Evolutionary conservation across 2,888 invertebrate species (phyloP), one percentile per base, ranked within the genome.

Genomic region (Abrostola tripartita): DNA sequence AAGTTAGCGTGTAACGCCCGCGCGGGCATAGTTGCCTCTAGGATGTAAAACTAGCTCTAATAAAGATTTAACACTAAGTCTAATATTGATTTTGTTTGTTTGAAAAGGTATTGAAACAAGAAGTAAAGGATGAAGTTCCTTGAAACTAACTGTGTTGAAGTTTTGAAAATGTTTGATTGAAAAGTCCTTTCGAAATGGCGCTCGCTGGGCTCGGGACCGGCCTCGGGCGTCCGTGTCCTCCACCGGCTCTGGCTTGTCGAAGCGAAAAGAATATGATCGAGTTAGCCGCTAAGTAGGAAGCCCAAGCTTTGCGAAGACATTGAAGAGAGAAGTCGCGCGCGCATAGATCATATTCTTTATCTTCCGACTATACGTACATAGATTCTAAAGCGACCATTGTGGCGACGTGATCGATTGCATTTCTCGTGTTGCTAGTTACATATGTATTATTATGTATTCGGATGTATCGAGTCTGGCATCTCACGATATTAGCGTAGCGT

Each of bases 101-200:
- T 96, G 96, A 96, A 95, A 97, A 97, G 97, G 97, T 96, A 96
- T 96, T 96, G 96, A 96, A 96, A 96, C 96, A 96, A 96, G 97
- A 96, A 96, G 96, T 96, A 96, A 96, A 96, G 97, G 97, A 96
- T 97, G 96, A 97, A 96, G 95, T 95, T 94, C 94, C 93, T 94
- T 94, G 94, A 94, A 93, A 92, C 88, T 93, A 92, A 90, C 92
- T 94, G 90, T 93, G 90, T 94, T 93, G 93, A 94, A 95, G 94
- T 94, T 91, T 93, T 92, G 93, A 93, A 94, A 93, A 93, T 92
- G 87, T 94, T 93, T 92, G 88, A 89, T 92, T 90, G 92, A 93
- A 93, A 92, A 88, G 88, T 86, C 86, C 81, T 91, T 90, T 91
- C 87, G 88, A 91, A 92, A 90, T 84, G 90, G 91, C 90, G 89